Evolutionary conservation across 1,140 invertebrate species (phyloP), one percentile per base, ranked within the genome.

Genomic region (Thereuonema tuberculata): DNA sequence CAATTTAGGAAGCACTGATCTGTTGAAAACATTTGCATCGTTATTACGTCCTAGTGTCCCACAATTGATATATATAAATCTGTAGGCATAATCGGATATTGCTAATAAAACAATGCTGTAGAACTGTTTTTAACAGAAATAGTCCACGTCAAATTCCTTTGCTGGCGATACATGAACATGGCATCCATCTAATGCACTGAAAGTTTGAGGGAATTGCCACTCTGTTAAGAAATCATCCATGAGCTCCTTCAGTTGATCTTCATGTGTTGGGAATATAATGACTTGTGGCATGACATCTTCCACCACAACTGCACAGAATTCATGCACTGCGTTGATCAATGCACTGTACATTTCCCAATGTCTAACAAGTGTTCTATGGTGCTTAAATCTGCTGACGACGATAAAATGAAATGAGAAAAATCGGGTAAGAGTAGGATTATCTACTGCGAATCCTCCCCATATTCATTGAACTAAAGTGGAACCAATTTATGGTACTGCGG

Each of bases 151-250:
- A 52, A 52, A 20, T 9, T 52, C 50, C 24, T 52, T 52, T 52
- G 50, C n/a, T n/a, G 50, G 50, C 9, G 50, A 21, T 20, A 52
- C 50, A 12, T 9, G 9, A 14, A 52, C 20, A 20, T 12, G 24
- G 50, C 50, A 21, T 20, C 50, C 50, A 52, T 52, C 50, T 52
- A 52, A 14, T 12, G 50, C 50, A 52, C 50, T 20, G 14, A 52
- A 52, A 12, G 20, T n/a, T n/a, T n/a, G n/a, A n/a, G n/a, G n/a
- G n/a, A n/a, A n/a, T n/a, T n/a, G n/a, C n/a, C n/a, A n/a, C 20
- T 52, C 20, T 9, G 5, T 9, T 9, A 52, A 52, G 20, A 14
- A 9, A 14, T 14, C 20, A 52, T n/a, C n/a, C n/a, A n/a, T n/a
- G n/a, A n/a, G n/a, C n/a, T n/a, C n/a, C n/a, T n/a, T n/a, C n/a